Evolutionary conservation across 2,113 vertebrate species (phyloP), one percentile per base, ranked within the genome.

Genomic region (Misgurnus mizolepis): DNA sequence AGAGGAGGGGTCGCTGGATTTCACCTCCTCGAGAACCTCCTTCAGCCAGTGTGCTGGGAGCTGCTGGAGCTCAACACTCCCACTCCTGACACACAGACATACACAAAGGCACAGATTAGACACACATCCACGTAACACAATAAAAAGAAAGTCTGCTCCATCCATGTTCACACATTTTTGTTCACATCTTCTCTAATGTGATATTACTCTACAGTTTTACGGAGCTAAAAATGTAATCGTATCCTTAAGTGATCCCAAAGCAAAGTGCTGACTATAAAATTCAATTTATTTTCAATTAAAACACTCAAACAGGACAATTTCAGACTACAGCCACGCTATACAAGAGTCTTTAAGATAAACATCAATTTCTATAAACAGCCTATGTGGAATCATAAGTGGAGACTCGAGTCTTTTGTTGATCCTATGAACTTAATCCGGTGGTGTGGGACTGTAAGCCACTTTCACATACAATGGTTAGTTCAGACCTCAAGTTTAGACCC

Each of bases 21-120:
- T 97, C 75, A 99, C 94, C 91, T 99, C 96, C 85, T 94, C 89
- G 49, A 99, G 91, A 68, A 99, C 95, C 84, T 89, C 89, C 53
- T 87, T 88, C 58, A 99, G 87, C 98, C 98, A 99, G 78, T 88
- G 91, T 67, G 94, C 88, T 0, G 97, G 97, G 76, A 98, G 94
- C 87, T 91, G 92, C 85, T 91, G 91, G 70, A 99, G 90, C 75
- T 71, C 85, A 85, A 85, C 89, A 74, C 88, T 91, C 14, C 92
- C 91, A 90, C 96, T 97, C 78, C 97, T 92, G 9, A 62, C 0
- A 86, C 53, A 89, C 43, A 68, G 53, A 71, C 15, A 62, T 14
- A 50, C 4, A 27, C 11, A 80, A 40, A 12, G 45, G 17, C 53
- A 68, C 39, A 50, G 15, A 49, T 60, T 79, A 70, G 4, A 49